Conservation (phyloP, 2,797 vertebrate species). For the Tiaroga cobitis region DNA sequence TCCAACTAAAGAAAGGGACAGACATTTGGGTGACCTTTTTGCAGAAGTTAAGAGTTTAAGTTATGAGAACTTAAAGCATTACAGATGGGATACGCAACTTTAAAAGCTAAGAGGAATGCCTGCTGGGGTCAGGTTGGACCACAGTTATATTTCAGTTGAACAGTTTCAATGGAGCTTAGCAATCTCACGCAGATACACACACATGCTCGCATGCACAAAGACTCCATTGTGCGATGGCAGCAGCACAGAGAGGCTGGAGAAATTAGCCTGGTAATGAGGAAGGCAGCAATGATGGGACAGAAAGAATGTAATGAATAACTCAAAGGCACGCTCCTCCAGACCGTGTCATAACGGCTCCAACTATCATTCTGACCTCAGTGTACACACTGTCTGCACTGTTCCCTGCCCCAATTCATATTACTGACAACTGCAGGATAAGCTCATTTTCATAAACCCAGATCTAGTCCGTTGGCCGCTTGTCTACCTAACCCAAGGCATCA, state of each 20-base stretch:
- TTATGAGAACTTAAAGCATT: conserved; percentile 14
- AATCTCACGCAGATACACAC: conserved; percentile 39
- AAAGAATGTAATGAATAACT: conserved; percentile 55
- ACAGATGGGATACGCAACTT: background rate
- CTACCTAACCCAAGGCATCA: conserved; percentile 1
- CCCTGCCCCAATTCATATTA: conserved; percentile 30
- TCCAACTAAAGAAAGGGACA: conserved; percentile 27
- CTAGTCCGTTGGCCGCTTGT: conserved; percentile 2
- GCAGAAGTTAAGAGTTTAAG: background rate
- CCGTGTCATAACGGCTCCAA: conserved; percentile 43
- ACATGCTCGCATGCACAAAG: conserved; percentile 29
- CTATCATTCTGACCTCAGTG: conserved; percentile 24
- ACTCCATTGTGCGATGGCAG: conserved; percentile 57
- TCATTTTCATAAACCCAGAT: conserved; percentile 44
- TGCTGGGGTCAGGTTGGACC: conserved; percentile 22
- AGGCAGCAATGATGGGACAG: conserved; percentile 45
- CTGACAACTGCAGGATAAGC: conserved; percentile 21
- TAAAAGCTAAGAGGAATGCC: conserved; percentile 26
- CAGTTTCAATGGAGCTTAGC: conserved; percentile 47
- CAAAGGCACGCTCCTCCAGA: conserved; percentile 48
- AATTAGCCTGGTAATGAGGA: conserved; percentile 66
- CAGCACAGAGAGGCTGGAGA: conserved; percentile 65
- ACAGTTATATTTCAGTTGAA: conserved; percentile 38
- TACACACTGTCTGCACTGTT: conserved; percentile 24
- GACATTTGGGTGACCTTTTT: conserved; percentile 55